phyloP scores from a whole-genome alignment of 2,888 invertebrate species.

The Diarsia mendica region DNA sequence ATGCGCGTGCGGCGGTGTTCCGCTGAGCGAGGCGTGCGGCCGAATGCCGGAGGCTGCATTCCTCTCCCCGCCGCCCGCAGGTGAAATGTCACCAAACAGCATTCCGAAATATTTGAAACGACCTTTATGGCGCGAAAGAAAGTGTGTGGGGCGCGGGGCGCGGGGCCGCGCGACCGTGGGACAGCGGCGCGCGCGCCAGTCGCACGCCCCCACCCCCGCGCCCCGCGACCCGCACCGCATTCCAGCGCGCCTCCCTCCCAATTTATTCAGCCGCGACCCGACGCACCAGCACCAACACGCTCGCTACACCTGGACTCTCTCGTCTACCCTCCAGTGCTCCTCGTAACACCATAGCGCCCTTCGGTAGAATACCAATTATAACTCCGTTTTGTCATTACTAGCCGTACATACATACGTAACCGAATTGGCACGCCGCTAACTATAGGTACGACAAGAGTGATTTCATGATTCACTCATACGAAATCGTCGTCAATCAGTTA shows the following conservation, averaged over 20 bases:
- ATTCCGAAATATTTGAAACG: constrained; percentile 91
- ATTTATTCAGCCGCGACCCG: constrained; percentile 89
- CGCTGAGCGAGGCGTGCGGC: constrained; percentile 73
- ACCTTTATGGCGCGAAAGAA: constrained; percentile 91
- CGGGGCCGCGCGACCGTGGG: constrained; percentile 92
- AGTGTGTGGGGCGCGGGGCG: constrained; percentile 83
- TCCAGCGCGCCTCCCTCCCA: constrained; percentile 88
- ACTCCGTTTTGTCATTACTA: constrained; percentile 22
- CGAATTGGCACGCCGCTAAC: constrained; percentile 55
- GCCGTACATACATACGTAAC: constrained; percentile 48
- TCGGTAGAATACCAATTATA: constrained; percentile 3
- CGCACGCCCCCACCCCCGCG: constrained; percentile 87
- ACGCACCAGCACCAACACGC: constrained; percentile 34
- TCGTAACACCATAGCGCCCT: constrained; percentile 8
- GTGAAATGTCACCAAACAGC: constrained; percentile 90
- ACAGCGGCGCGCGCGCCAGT: constrained; percentile 91
- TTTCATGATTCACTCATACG: constrained; percentile 65
- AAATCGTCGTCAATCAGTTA: constrained; percentile 57
- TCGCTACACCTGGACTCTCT: constrained; percentile 47
- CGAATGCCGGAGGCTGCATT: constrained; percentile 83
- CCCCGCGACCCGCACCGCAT: constrained; percentile 85
- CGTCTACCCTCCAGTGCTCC: constrained; percentile 13
- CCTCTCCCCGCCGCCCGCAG: constrained; percentile 83
- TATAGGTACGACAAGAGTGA: constrained; percentile 42
- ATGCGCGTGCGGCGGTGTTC: constrained; percentile 63